Evolutionary conservation across 2,113 vertebrate species (phyloP).

Genomic region (Myotis lucifugus): DNA sequence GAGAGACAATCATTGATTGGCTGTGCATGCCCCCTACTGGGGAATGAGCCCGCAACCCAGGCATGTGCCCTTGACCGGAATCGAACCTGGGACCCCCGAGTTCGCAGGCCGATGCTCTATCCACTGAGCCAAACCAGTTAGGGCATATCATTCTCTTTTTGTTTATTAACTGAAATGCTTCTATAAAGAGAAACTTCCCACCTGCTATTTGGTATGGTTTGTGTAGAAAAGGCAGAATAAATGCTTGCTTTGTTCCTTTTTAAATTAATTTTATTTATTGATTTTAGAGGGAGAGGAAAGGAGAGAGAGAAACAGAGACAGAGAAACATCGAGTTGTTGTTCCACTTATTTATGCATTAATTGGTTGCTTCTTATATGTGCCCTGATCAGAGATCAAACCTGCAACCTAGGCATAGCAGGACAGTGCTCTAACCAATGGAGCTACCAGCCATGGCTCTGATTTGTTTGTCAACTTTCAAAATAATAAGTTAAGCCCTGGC

Average conservation of each 20-base stretch:
- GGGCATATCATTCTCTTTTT: neutral
- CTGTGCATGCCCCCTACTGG: too few relatives aligned
- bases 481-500: neutral
- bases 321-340: neutral
- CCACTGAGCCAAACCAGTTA: too few relatives aligned
- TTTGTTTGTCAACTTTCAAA: slow-evolving; percentile 43
- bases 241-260: neutral
- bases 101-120: too few relatives aligned
- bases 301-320: neutral
- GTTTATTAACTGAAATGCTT: neutral
- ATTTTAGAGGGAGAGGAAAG: neutral
- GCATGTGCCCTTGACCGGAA: too few relatives aligned
- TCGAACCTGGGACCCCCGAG: too few relatives aligned
- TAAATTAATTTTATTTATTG: neutral
- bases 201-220: neutral
- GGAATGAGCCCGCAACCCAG: too few relatives aligned
- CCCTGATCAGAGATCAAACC: neutral
- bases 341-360: neutral
- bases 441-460: neutral
- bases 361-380: neutral
- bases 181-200: neutral
- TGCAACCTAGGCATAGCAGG: neutral
- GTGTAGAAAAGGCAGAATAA: neutral
- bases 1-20: too few relatives aligned
- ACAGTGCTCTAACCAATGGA: neutral